Base-by-base conservation (phyloP, 1,140 invertebrate species). In the Drosophila ananassae region DNA sequence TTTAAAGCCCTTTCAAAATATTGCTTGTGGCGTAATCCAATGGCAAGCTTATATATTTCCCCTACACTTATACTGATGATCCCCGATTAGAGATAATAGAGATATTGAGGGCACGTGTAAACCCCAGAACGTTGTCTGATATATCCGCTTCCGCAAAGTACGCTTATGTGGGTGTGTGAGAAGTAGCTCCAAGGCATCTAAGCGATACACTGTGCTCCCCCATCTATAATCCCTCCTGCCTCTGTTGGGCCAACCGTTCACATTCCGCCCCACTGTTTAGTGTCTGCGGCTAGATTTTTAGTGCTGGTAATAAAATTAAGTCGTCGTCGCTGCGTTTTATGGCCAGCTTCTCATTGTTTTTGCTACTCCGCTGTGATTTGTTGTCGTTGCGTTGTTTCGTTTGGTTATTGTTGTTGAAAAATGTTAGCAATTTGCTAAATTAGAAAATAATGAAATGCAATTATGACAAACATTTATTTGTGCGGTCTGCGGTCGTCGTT, bases 371-470 rank as follows among this genome's bases (percentile, higher is more conserved):
- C 54, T 60, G 48, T 79, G 77, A 75, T 77, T 77, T 77, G 58
- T 76, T 60, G 51, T 51, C 64, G 2, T 58, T 66, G 41, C 17
- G 17, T 17, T 17, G 17, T 17, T 68, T 37, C 34, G 5, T 13
- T 10, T 41, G 3, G 39, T 41, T 41, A 41, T 44, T 47, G 59
- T 64, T 71, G 62, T 30, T 73, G 80, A 64, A 71, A 80, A 85
- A 85, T 87, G 82, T 61, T 57, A 69, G 84, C 83, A 89, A 89
- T 89, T 89, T 89, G 83, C 84, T 79, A 89, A 89, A 89, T 89
- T 89, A 89, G 83, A 89, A 89, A 89, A 89, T 89, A 89, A 89
- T 89, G 84, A 89, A 89, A 89, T 89, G 84, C 84, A 89, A 89
- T 89, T 89, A 89, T 89, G 83, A 79, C 79, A 89, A 89, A 89